Evolutionary conservation across 2,113 vertebrate genomes (phyloP), one percentile per base, ranked within the genome.

Genomic region (Rhinogobius similis): DNA sequence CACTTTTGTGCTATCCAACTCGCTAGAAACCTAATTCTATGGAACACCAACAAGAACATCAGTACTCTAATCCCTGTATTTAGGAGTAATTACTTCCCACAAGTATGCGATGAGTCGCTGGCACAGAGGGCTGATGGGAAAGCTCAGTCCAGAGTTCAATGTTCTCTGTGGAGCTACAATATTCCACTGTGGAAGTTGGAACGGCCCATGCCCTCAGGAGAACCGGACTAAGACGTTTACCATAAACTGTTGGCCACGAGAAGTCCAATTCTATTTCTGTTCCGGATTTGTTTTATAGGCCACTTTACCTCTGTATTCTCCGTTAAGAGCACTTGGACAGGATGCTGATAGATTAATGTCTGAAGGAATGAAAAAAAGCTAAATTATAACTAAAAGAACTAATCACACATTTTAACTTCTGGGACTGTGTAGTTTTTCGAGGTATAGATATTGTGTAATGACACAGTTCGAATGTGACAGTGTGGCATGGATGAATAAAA

Each of bases 61-160:
- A n/a, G 6, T 20, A 9, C 44, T 48, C 44, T 20, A n/a, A 48
- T 48, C 44, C 20, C 44, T 1, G 82, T 80, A 77, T 76, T 62
- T 78, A 50, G 79, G 82, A 82, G 52, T 55, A 75, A 77, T 82
- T 76, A 80, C 72, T 82, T 76, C 24, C 65, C 72, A 87, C 75
- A 72, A 29, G 83, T 78, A 79, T 75, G 73, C 75, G 78, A 72
- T 68, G 75, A 82, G 71, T 67, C 23, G 63, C 38, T 65, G 76
- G 68, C 78, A 39, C 55, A 58, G 74, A 18, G 63, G 73, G 76
- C 32, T 56, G 63, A 59, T 10, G 74, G 44, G 13, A 75, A 74
- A 3, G 11, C 52, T 26, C 12, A n/a, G 46, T 24, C 23, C 12
- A 53, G 68, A 72, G 73, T 55, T 71, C 62, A 36, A 1, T 55